These are phyloP conservation scores for Pseudanteris insignis DNA, from an alignment of 2,888 invertebrate species.

Conservation along the genomic window DNA sequence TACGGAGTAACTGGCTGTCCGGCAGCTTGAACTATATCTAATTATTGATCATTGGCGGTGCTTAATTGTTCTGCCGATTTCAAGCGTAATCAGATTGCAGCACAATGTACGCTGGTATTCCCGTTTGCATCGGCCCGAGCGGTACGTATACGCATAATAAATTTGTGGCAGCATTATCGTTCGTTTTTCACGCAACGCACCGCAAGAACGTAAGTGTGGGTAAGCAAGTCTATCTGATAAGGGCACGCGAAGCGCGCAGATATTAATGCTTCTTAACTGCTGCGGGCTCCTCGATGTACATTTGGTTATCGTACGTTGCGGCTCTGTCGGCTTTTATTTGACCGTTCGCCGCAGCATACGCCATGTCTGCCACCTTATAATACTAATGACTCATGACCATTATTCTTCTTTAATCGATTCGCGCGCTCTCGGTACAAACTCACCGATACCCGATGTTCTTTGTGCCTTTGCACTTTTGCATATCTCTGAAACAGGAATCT, in stretches of 20 bases:
- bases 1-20: too few relatives aligned
- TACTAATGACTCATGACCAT: constrained; percentile 53
- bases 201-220: constrained; percentile 45
- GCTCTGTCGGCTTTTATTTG: constrained; percentile 44
- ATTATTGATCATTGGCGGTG: too few relatives aligned
- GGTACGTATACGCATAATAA: too few relatives aligned
- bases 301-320: constrained; percentile 39
- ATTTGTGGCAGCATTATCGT: constrained; percentile 6
- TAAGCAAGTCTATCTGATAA: constrained; percentile 51
- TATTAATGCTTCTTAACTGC: constrained; percentile 51
- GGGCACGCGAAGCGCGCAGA: constrained; percentile 49
- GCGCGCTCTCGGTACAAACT: too few relatives aligned
- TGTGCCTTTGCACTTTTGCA: too few relatives aligned
- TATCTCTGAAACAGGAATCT: too few relatives aligned
- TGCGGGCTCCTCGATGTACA: constrained; percentile 35
- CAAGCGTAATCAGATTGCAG: too few relatives aligned
- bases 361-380: constrained; percentile 51
- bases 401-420: too few relatives aligned
- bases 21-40: too few relatives aligned
- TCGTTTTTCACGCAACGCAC: constrained; percentile 44
- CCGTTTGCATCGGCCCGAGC: constrained; percentile 19
- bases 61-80: too few relatives aligned
- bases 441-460: too few relatives aligned
- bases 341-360: constrained; percentile 46
- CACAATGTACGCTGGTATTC: constrained; percentile 8